Conservation (phyloP, 2,113 vertebrate species). For the Candoia aspera region DNA sequence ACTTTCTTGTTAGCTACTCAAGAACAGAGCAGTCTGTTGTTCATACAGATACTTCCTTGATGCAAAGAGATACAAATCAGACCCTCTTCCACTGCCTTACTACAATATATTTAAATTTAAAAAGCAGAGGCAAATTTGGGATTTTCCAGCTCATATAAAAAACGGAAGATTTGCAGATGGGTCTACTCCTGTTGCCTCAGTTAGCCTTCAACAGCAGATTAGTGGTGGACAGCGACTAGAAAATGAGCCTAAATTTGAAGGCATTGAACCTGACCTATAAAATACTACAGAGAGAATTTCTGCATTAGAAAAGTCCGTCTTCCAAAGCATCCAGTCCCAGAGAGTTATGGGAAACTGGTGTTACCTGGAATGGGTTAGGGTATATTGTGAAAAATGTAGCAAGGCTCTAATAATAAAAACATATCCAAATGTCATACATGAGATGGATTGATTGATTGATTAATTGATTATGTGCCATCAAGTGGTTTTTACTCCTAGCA, state of each 20-base stretch:
- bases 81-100: neutral
- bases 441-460: too few relatives aligned
- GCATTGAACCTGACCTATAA: neutral
- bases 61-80: neutral
- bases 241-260: neutral
- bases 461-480: too few relatives aligned
- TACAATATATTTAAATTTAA: neutral
- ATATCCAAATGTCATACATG: too few relatives aligned
- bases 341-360: too few relatives aligned
- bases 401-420: too few relatives aligned
- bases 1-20: neutral
- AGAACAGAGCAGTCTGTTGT: neutral
- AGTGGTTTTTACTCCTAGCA: too few relatives aligned
- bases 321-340: neutral
- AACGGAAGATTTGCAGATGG: neutral
- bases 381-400: too few relatives aligned
- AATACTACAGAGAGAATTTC: neutral
- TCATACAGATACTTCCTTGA: neutral
- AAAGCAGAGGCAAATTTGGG: neutral
- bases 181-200: neutral
- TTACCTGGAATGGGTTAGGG: too few relatives aligned
- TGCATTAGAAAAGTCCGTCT: neutral
- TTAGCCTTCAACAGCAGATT: neutral
- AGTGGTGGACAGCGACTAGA: neutral
- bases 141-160: neutral